A percentile compares a stretch with the other conserved stretches of the same genome.
Evolutionary conservation across 2,888 invertebrate genomes (phyloP).

Genomic region (Syrista parreyssii): DNA sequence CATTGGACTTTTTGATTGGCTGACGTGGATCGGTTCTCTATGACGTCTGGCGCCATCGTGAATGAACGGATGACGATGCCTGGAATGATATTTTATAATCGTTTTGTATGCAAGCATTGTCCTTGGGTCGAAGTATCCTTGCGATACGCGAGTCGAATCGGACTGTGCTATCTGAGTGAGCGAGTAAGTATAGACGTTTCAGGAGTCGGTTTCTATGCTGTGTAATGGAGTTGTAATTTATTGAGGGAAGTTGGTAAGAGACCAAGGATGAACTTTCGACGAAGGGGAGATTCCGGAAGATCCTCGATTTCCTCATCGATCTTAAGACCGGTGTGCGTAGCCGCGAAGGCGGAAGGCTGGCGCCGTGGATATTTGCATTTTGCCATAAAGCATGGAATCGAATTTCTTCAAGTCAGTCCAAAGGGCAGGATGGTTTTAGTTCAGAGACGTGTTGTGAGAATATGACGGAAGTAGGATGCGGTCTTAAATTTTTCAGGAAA

Average conservation of each 20-base stretch:
- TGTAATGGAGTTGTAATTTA: background rate
- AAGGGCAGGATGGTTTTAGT: background rate
- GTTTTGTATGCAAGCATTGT: constrained; percentile 23
- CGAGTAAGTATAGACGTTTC: background rate
- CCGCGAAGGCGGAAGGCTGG: constrained; percentile 13
- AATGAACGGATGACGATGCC: constrained; percentile 23
- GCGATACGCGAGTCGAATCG: constrained; percentile 1
- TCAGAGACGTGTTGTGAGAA: background rate
- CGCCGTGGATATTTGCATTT: constrained; percentile 32
- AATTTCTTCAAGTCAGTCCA: background rate
- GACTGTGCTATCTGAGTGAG: background rate
- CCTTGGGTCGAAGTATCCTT: constrained; percentile 7
- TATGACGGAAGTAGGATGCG: background rate
- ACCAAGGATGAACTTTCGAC: background rate
- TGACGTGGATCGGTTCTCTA: constrained; percentile 17
- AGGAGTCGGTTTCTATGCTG: background rate
- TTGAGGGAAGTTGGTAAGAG: background rate
- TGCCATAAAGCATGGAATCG: constrained; percentile 27
- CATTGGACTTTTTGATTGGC: constrained; percentile 12
- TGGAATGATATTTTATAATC: constrained; percentile 27
- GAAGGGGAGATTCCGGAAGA: background rate
- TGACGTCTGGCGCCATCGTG: constrained; percentile 27
- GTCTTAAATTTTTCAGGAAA: background rate
- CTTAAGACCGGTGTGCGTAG: background rate
- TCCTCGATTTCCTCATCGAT: background rate